Conservation (phyloP, 2,113 vertebrate species). For the rabbit (Oryctolagus cuniculus) region DNA sequence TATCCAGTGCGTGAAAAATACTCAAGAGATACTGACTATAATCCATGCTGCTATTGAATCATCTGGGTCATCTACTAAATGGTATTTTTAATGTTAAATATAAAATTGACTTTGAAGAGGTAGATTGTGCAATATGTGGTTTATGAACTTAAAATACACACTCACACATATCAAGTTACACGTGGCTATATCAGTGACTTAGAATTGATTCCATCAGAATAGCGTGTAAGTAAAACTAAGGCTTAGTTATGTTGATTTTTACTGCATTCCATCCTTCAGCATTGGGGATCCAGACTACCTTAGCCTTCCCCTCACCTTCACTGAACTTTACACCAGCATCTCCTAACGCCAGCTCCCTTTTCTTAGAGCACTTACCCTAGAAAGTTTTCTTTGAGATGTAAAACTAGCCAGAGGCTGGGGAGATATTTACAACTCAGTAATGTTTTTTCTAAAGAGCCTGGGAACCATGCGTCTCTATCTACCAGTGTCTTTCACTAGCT, state of each 20-base stretch:
- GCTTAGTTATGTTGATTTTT: not conserved
- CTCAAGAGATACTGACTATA: not conserved
- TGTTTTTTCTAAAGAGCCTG: not conserved
- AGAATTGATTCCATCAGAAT: not conserved
- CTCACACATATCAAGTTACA: too few relatives aligned
- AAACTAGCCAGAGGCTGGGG: too few relatives aligned
- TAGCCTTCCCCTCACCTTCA: not conserved
- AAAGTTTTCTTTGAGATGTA: slow-evolving; percentile 4
- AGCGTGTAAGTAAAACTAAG: not conserved
- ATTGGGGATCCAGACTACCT: not conserved
- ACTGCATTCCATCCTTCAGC: not conserved
- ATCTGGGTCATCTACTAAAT: not conserved
- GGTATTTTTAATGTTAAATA: not conserved
- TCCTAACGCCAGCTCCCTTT: not conserved
- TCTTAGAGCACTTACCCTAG: not conserved
- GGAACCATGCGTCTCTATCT: not conserved
- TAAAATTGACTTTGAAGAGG: slow-evolving; percentile 20
- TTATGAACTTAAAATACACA: not conserved
- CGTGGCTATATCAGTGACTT: not conserved
- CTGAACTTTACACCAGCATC: not conserved
- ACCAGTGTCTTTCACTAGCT: not conserved
- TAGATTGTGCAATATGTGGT: not conserved
- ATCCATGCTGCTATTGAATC: not conserved
- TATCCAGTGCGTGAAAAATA: not conserved
- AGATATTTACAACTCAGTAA: not conserved